Conservation (phyloP, 2,113 vertebrate species). For the Petrocephalus zakoni region DNA sequence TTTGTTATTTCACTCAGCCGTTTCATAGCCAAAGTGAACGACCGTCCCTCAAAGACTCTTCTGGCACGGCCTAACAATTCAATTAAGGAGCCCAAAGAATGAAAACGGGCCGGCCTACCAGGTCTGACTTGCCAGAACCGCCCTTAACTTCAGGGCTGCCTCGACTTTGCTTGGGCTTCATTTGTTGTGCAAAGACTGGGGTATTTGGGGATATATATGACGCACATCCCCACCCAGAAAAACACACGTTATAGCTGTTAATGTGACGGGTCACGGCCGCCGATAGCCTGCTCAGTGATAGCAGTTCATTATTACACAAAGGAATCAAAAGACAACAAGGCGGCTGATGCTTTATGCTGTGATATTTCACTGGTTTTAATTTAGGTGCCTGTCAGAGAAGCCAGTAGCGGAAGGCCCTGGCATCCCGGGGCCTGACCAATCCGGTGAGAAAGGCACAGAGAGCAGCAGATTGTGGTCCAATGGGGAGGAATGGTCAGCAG, state of each 20-base stretch:
- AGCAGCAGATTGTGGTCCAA: background rate
- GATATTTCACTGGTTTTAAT: constrained; percentile 63
- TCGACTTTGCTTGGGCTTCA: background rate
- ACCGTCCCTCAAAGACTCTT: constrained; percentile 14
- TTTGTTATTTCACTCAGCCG: constrained; percentile 31
- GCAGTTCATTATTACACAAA: constrained; percentile 58
- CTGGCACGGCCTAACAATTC: constrained; percentile 18
- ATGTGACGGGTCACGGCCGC: constrained; percentile 45
- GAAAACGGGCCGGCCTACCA: background rate
- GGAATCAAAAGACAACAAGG: constrained; percentile 64
- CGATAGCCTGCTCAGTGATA: constrained; percentile 60
- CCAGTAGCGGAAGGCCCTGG: background rate
- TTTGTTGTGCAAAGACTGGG: constrained; percentile 30
- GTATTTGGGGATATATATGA: constrained; percentile 39
- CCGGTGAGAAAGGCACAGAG: background rate
- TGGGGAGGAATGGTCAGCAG: too few relatives aligned
- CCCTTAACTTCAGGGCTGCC: background rate
- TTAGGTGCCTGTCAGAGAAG: constrained; percentile 57
- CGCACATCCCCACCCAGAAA: constrained; percentile 29
- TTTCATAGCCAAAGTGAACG: constrained; percentile 25
- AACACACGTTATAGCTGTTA: constrained; percentile 56
- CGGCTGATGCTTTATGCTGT: constrained; percentile 33
- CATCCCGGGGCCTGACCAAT: background rate
- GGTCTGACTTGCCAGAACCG: background rate
- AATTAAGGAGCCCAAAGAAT: constrained; percentile 15